Evolutionary conservation across 2,113 vertebrate genomes (phyloP).

Genomic region (Megalops atlanticus): DNA sequence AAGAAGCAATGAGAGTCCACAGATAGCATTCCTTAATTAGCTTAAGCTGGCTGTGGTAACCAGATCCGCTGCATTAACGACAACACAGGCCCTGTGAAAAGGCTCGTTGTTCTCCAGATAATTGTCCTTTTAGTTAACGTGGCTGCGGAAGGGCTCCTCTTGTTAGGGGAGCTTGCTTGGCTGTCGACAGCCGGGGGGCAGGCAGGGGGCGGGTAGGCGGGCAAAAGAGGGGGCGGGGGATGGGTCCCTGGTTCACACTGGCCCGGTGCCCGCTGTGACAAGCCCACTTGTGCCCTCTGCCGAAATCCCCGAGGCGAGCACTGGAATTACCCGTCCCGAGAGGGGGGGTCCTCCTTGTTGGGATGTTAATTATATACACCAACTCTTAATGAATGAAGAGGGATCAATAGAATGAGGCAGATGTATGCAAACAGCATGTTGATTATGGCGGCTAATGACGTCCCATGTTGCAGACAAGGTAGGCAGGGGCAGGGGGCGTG

Average conservation of each 20-base stretch:
- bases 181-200: constrained; percentile 65
- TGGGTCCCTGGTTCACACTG: constrained; percentile 60
- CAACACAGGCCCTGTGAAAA: constrained; percentile 78
- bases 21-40: constrained; percentile 79
- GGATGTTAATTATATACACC: constrained; percentile 78
- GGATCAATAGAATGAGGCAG: constrained; percentile 79
- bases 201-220: constrained; percentile 45
- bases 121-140: constrained; percentile 83
- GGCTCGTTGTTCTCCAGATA: constrained; percentile 81
- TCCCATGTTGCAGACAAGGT: constrained; percentile 58
- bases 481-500: constrained; percentile 1
- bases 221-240: constrained; percentile 24
- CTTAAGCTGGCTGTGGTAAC: constrained; percentile 75
- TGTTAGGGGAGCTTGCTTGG: constrained; percentile 72
- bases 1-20: constrained; percentile 76
- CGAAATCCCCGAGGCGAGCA: constrained; percentile 73
- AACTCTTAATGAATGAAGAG: constrained; percentile 77
- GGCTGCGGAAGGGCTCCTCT: constrained; percentile 69
- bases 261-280: constrained; percentile 72
- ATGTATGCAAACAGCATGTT: constrained; percentile 81
- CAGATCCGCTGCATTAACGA: constrained; percentile 79
- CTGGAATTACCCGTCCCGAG: constrained; percentile 76
- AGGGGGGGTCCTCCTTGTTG: constrained; percentile 55
- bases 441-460: constrained; percentile 74
- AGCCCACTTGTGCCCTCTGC: constrained; percentile 77